Conservation (phyloP, 2,888 invertebrate genomes). For the Calameuta pallipes region DNA sequence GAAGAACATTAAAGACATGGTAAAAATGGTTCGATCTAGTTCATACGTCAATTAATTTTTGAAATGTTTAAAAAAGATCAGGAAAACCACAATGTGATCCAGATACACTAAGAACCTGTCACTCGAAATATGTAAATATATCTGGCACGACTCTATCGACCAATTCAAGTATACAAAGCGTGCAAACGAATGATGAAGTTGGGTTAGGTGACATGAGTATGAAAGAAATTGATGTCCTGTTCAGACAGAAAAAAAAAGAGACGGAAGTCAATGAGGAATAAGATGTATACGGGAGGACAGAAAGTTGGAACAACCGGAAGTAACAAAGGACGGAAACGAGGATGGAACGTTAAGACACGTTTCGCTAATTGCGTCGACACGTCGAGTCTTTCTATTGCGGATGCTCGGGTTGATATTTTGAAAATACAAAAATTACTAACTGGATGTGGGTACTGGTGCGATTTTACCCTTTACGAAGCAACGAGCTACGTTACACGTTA, state of each 20-base stretch:
- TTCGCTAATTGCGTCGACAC: background rate
- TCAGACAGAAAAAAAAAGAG: background rate
- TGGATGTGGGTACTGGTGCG: background rate
- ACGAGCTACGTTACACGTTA: background rate
- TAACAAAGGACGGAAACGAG: background rate
- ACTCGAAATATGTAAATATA: background rate
- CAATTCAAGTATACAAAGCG: background rate
- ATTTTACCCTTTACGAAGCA: background rate
- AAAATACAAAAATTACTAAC: background rate
- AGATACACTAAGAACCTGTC: background rate
- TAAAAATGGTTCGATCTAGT: background rate
- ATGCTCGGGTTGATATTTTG: background rate
- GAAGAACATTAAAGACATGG: slow-evolving; percentile 32
- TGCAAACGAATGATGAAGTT: background rate
- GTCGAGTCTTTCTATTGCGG: background rate
- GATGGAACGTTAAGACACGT: background rate
- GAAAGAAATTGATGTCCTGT: background rate
- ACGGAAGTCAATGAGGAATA: background rate
- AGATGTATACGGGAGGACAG: background rate
- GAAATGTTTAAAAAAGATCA: background rate
- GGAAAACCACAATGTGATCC: background rate
- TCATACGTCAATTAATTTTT: background rate
- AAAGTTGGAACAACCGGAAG: background rate
- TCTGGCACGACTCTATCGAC: background rate
- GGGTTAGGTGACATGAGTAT: no score